Conservation (phyloP, 2,888 invertebrate species). For the Conomelus anceps region DNA sequence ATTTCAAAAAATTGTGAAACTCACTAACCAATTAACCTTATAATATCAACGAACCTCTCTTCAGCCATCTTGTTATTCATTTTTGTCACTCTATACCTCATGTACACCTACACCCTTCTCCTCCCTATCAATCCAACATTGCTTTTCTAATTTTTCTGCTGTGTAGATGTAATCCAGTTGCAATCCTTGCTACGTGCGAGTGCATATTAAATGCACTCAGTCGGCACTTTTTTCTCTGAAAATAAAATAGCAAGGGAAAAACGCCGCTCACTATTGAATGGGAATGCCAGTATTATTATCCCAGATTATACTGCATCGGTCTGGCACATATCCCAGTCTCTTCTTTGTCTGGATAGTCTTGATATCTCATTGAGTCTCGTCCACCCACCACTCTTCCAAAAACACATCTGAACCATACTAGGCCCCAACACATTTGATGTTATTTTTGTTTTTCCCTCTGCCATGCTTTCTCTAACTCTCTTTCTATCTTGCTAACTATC, state of each 20-base stretch:
- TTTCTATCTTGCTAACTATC: background rate
- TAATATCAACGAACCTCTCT: background rate
- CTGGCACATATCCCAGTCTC: background rate
- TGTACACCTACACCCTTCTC: background rate
- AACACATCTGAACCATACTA: background rate
- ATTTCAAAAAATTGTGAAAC: background rate
- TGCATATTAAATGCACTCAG: background rate
- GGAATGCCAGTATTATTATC: background rate
- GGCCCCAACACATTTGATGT: background rate
- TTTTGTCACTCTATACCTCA: background rate
- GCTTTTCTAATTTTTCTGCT: background rate
- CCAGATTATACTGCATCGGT: background rate
- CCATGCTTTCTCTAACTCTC: background rate
- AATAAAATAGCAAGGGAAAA: background rate
- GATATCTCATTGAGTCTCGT: background rate
- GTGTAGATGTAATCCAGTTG: background rate
- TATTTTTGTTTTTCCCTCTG: background rate
- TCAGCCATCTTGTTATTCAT: background rate
- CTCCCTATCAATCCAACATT: background rate
- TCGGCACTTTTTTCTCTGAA: background rate
- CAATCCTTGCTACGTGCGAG: background rate
- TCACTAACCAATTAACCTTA: background rate
- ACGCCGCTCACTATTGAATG: background rate
- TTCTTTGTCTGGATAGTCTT: background rate
- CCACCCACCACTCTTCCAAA: background rate